These are phyloP conservation scores for Enteromius anoplus DNA, from an alignment of 2,797 vertebrate genomes.

Conservation along the genomic window DNA sequence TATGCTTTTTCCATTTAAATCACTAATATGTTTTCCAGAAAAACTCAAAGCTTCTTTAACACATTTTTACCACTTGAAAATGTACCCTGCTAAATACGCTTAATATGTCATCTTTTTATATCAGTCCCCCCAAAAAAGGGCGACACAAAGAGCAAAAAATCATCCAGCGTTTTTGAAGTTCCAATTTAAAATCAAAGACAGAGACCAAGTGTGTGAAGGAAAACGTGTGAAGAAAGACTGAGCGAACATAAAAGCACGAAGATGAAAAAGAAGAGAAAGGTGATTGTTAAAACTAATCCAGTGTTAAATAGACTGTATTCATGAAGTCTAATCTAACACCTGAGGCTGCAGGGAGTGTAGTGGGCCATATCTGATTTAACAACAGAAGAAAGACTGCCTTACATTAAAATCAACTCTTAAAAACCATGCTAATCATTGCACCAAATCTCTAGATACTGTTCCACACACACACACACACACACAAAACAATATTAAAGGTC, in stretches of 20 bases:
- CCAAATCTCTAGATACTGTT: background rate
- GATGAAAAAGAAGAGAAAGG: constrained; percentile 51
- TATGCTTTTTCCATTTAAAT: background rate
- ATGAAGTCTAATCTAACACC: constrained; percentile 55
- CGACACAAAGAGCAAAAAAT: constrained; percentile 44
- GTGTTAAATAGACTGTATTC: constrained; percentile 58
- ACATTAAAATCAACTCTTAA: background rate
- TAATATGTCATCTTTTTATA: background rate
- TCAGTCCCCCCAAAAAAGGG: constrained; percentile 3
- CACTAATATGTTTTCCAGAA: background rate
- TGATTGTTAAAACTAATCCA: constrained; percentile 58
- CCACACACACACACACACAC: too few relatives aligned
- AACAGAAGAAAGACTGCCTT: background rate
- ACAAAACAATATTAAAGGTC: background rate
- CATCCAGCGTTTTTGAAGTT: constrained; percentile 56
- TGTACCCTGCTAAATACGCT: constrained; percentile 25
- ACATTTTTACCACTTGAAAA: background rate
- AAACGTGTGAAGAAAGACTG: constrained; percentile 27
- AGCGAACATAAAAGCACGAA: constrained; percentile 41
- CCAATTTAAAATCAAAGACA: constrained; percentile 52
- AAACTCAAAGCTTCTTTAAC: background rate
- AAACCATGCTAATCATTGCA: background rate
- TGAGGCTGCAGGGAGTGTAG: constrained; percentile 46
- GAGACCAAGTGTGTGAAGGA: constrained; percentile 29
- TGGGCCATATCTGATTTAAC: constrained; percentile 16